These are phyloP conservation scores for Odocoileus virginianus DNA, from an alignment of 2,113 vertebrate species.

Conservation along the genomic window DNA sequence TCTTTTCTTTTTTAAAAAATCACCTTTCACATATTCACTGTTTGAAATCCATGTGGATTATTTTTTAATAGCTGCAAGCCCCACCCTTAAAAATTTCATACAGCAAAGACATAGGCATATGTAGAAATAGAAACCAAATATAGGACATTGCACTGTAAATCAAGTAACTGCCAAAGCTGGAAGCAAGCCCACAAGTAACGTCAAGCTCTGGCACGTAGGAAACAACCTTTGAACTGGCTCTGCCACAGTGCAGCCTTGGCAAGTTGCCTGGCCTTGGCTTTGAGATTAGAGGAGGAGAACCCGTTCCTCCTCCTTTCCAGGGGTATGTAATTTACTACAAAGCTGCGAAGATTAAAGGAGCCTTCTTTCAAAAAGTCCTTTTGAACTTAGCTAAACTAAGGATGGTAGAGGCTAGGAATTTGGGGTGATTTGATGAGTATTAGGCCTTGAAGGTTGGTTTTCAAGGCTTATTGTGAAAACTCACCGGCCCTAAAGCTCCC, in stretches of 20 bases:
- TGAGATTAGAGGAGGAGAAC: constrained; percentile 13
- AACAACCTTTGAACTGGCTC: not conserved
- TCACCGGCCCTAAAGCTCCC: not conserved
- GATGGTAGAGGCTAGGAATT: not conserved
- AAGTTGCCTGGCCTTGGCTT: constrained; percentile 10
- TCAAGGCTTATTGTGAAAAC: constrained; percentile 40
- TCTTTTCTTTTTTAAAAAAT: not conserved
- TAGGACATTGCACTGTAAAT: constrained; percentile 23
- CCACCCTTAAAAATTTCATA: constrained; percentile 30
- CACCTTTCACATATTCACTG: not conserved
- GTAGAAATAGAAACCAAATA: constrained; percentile 30
- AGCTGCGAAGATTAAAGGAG: constrained; percentile 58
- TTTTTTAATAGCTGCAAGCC: constrained; percentile 9
- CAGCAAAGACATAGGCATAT: not conserved
- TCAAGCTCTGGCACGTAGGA: not conserved
- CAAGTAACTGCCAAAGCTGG: not conserved
- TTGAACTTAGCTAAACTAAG: constrained; percentile 46
- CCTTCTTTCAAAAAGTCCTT: constrained; percentile 43
- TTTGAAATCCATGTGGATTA: not conserved
- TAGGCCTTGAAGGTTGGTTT: constrained; percentile 41
- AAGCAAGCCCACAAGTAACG: constrained; percentile 2
- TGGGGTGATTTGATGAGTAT: constrained; percentile 20
- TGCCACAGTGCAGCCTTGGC: not conserved
- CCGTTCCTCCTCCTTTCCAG: not conserved
- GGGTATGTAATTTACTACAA: constrained; percentile 42